Conservation (phyloP, 2,888 invertebrate species). For the Tenodera sinensis region DNA sequence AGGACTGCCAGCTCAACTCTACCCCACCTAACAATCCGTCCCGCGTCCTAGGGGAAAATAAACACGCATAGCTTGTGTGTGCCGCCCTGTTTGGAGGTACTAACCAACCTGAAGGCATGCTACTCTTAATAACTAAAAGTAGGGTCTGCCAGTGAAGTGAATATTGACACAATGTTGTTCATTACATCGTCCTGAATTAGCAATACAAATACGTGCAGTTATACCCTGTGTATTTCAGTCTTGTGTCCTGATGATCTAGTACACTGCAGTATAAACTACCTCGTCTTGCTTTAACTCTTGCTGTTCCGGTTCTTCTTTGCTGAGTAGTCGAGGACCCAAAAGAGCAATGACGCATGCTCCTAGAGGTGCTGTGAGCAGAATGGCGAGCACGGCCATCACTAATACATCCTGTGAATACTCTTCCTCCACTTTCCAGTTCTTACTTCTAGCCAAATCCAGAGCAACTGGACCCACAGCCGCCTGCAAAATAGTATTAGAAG, state of each 20-base stretch:
- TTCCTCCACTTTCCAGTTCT: constrained; percentile 16
- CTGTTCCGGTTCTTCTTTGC: constrained; percentile 49
- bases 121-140: too few species aligned
- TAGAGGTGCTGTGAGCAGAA: constrained; percentile 55
- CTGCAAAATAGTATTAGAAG: constrained; percentile 22
- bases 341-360: constrained; percentile 74
- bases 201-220: too few species aligned
- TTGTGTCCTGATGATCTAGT: not conserved
- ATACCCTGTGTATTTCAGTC: too few species aligned
- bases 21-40: too few species aligned
- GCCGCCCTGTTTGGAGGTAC: too few species aligned
- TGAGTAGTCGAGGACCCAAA: constrained; percentile 70
- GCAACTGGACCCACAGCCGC: constrained; percentile 38
- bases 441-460: constrained; percentile 29
- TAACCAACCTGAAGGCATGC: too few species aligned
- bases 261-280: not conserved
- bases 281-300: not conserved
- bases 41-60: too few species aligned
- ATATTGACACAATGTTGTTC: too few species aligned
- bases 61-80: too few species aligned
- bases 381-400: constrained; percentile 52
- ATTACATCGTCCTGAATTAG: too few species aligned
- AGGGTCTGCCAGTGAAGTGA: too few species aligned
- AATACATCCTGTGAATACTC: constrained; percentile 48
- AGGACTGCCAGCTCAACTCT: too few species aligned